A percentile compares a stretch with the other conserved stretches of the same genome.
Conservation (phyloP, 2,797 vertebrate genomes). For the Serranus cabrilla region DNA sequence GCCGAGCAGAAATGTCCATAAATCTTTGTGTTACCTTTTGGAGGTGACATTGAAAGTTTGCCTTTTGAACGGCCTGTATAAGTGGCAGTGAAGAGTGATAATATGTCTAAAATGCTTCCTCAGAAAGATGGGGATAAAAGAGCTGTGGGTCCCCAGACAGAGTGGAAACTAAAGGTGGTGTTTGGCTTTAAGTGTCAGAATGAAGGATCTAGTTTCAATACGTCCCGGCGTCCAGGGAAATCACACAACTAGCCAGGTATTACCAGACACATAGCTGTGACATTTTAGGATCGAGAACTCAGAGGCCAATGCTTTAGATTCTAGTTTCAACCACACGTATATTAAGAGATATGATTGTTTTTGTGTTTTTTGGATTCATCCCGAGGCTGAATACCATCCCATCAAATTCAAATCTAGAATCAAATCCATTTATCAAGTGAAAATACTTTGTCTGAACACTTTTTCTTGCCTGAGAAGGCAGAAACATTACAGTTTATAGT, state of each 20-base stretch:
- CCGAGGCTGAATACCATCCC: background rate
- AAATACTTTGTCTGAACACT: background rate
- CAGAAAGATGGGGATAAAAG: constrained; percentile 49
- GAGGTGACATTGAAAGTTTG: constrained; percentile 58
- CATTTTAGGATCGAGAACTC: constrained; percentile 13
- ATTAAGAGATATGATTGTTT: background rate
- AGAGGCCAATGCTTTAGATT: constrained; percentile 19
- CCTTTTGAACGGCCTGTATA: constrained; percentile 56
- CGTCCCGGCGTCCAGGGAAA: constrained; percentile 55
- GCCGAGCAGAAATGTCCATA: constrained; percentile 28
- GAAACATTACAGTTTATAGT: background rate
- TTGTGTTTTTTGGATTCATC: background rate
- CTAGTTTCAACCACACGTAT: background rate
- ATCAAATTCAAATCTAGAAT: background rate
- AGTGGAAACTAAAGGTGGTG: constrained; percentile 28
- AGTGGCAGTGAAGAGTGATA: constrained; percentile 56
- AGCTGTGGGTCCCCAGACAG: constrained; percentile 32
- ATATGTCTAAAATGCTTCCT: constrained; percentile 43
- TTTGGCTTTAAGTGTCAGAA: constrained; percentile 51
- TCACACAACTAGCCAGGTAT: constrained; percentile 32
- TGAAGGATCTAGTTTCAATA: constrained; percentile 63
- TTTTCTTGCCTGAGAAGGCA: constrained; percentile 2
- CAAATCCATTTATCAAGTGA: background rate
- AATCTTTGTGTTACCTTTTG: constrained; percentile 40
- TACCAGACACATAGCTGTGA: constrained; percentile 8